These are phyloP conservation scores for Toxotes chatareus DNA, from an alignment of 2,113 vertebrate genomes.

Conservation along the genomic window DNA sequence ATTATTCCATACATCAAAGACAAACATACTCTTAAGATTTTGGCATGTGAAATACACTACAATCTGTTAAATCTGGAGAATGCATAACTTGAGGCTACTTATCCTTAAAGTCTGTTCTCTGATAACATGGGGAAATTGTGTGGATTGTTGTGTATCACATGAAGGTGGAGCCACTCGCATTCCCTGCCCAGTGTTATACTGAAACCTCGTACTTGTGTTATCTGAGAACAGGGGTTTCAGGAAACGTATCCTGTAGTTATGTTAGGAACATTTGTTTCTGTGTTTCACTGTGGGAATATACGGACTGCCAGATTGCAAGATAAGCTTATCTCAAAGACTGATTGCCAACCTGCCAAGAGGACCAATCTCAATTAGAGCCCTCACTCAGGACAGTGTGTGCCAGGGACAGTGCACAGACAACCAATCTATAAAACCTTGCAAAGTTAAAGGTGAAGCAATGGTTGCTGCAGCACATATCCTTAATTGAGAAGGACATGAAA, in stretches of 20 bases:
- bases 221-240: not conserved
- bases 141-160: too few species aligned
- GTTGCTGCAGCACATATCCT: not conserved
- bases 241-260: not conserved
- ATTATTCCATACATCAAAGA: not conserved
- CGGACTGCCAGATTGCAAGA: not conserved
- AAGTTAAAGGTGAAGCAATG: not conserved
- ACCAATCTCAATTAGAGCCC: not conserved
- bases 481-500: not conserved
- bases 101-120: not conserved
- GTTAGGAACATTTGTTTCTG: not conserved
- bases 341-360: not conserved
- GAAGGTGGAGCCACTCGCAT: too few species aligned
- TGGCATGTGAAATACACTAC: not conserved
- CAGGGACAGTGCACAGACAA: not conserved
- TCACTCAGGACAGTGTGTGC: not conserved
- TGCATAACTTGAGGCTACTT: not conserved
- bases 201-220: not conserved
- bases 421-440: not conserved
- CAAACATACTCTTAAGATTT: not conserved
- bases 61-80: not conserved
- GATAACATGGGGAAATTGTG: not conserved
- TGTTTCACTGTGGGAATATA: not conserved
- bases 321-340: not conserved
- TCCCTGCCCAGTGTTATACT: not conserved